phyloP scores from a whole-genome alignment of 2,888 invertebrate species.

The Ypsolopha sequella region DNA sequence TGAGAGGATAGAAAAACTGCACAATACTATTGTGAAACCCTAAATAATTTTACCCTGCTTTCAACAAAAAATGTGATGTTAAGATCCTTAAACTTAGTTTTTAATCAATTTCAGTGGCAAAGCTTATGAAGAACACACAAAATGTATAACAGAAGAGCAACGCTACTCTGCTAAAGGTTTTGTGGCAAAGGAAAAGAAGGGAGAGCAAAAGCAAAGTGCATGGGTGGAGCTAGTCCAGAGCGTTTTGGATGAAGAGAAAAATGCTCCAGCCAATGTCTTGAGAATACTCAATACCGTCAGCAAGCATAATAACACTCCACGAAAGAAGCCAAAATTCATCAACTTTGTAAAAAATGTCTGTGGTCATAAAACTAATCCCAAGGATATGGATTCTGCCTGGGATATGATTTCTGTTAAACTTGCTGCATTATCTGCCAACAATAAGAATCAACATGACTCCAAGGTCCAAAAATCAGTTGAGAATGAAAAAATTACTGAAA shows the following conservation, averaged over 20 bases:
- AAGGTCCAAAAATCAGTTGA: slow-evolving; percentile 10
- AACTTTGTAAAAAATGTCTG: slow-evolving; percentile 79
- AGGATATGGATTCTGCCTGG: slow-evolving; percentile 78
- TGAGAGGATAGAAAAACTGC: too few species aligned
- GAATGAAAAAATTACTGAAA: slow-evolving; percentile 15
- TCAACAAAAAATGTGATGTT: too few species aligned
- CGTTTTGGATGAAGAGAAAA: slow-evolving; percentile 70
- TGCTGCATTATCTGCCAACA: slow-evolving; percentile 48
- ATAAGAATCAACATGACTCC: slow-evolving; percentile 23
- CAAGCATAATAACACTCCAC: slow-evolving; percentile 83
- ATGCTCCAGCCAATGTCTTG: slow-evolving; percentile 68
- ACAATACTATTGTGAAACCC: too few species aligned
- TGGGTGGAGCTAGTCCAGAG: slow-evolving; percentile 83
- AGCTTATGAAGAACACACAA: slow-evolving; percentile 82
- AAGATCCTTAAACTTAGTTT: background rate
- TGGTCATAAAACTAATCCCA: slow-evolving; percentile 66
- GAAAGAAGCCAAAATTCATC: slow-evolving; percentile 86
- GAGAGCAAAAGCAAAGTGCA: slow-evolving; percentile 86
- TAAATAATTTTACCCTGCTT: too few species aligned
- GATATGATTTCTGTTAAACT: slow-evolving; percentile 71
- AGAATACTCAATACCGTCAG: slow-evolving; percentile 77
- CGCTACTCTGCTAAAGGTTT: slow-evolving; percentile 90
- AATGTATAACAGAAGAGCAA: slow-evolving; percentile 88
- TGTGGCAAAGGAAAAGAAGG: slow-evolving; percentile 82
- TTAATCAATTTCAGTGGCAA: slow-evolving; percentile 71